These are phyloP conservation scores for Calliopsis andreniformis DNA, from an alignment of 1,140 invertebrate species.

Conservation along the genomic window DNA sequence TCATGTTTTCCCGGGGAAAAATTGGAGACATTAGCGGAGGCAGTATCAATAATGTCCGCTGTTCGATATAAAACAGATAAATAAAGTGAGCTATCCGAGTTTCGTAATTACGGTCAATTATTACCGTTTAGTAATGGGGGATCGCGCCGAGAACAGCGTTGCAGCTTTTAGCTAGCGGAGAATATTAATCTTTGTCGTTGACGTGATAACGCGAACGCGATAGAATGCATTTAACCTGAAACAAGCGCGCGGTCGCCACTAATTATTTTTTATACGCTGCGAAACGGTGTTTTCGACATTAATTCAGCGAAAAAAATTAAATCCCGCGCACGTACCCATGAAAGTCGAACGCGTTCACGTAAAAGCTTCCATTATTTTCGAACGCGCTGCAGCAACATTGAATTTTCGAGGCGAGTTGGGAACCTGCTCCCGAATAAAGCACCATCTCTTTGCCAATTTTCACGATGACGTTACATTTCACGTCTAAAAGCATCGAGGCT, in stretches of 20 bases:
- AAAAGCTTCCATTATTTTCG: conserved; percentile 2
- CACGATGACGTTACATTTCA: neutral
- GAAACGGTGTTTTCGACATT: neutral
- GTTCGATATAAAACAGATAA: no score
- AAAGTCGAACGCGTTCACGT: neutral
- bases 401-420: neutral
- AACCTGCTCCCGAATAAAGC: neutral
- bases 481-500: neutral
- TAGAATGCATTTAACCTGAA: no score
- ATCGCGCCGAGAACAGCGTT: no score
- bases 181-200: no score
- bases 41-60: no score
- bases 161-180: no score
- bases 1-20: neutral
- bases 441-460: neutral
- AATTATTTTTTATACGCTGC: no score
- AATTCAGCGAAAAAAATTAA: neutral
- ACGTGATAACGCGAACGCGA: no score
- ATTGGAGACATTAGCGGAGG: neutral
- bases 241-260: no score
- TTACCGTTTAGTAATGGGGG: no score
- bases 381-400: neutral
- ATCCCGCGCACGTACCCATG: neutral
- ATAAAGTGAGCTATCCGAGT: neutral
- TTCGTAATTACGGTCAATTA: no score